Evolutionary conservation across 2,113 vertebrate species (phyloP).

Genomic region (Rhegmatorhina hoffmannsi): DNA sequence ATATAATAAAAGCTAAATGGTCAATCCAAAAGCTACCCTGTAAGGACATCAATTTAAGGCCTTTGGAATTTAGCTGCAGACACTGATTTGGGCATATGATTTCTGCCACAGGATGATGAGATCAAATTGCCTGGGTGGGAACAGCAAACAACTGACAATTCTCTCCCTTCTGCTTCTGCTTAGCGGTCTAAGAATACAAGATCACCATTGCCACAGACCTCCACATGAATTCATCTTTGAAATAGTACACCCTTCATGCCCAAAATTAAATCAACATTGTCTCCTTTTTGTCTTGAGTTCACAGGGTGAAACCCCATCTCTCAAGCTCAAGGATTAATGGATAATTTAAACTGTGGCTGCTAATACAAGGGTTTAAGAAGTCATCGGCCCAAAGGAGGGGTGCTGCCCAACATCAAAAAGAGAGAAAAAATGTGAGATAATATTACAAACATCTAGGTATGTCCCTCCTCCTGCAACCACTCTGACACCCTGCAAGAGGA

Average conservation of each 20-base stretch:
- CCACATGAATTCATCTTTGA: background rate
- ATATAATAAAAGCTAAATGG: background rate
- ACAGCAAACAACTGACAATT: conserved; percentile 13
- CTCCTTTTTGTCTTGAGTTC: conserved; percentile 3
- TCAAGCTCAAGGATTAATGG: background rate
- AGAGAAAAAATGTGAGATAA: background rate
- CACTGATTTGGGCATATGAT: background rate
- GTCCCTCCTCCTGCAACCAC: background rate
- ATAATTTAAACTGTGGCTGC: background rate
- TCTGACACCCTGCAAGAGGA: background rate
- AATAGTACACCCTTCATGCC: background rate
- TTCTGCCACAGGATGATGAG: background rate
- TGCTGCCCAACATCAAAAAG: background rate
- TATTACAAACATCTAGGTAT: background rate
- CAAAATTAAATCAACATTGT: conserved; percentile 43
- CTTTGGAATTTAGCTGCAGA: background rate
- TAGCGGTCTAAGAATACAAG: background rate
- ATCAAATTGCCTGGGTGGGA: conserved; percentile 40
- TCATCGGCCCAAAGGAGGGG: background rate
- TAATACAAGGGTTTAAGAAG: background rate
- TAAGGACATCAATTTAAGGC: background rate
- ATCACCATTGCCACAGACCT: background rate
- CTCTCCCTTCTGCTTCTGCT: conserved; percentile 41
- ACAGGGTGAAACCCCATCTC: background rate
- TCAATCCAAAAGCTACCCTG: background rate